These are phyloP conservation scores for human DNA, from an alignment of 2,113 vertebrate species.

Conservation along the genomic window DNA sequence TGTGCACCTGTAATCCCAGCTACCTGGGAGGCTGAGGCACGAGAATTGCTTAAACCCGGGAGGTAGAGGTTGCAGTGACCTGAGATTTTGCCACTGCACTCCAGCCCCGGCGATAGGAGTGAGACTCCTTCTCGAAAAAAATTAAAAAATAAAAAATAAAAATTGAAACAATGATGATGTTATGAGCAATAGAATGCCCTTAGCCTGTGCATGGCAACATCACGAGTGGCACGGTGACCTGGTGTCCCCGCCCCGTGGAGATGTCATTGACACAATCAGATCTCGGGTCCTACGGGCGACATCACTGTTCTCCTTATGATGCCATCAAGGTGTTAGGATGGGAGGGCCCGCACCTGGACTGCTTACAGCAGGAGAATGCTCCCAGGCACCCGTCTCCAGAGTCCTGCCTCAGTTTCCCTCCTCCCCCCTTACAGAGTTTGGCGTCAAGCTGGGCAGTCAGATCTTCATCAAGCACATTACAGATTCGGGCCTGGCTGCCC, in stretches of 20 bases:
- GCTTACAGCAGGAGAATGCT: neutral
- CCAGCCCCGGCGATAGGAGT: too few relatives aligned
- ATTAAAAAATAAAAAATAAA: too few relatives aligned
- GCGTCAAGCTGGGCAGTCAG: conserved; percentile 97
- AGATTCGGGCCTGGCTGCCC: conserved; percentile 91
- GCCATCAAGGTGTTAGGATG: too few relatives aligned
- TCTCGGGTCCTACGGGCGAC: neutral
- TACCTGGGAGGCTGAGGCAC: too few relatives aligned
- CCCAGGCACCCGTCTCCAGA: neutral
- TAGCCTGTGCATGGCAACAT: neutral
- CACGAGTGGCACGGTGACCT: neutral
- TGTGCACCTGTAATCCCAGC: rapidly evolving
- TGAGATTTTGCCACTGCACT: too few relatives aligned
- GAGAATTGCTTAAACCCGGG: too few relatives aligned
- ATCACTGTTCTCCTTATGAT: neutral
- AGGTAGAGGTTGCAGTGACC: too few relatives aligned
- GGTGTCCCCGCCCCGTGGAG: rapidly evolving
- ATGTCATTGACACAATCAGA: neutral
- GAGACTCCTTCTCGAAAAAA: too few relatives aligned
- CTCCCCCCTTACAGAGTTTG: conserved; percentile 89
- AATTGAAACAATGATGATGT: neutral
- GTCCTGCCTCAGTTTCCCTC: conserved; percentile 26
- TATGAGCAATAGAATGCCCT: too few relatives aligned
- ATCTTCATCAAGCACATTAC: conserved; percentile 98
- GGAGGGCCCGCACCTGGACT: neutral